Base-by-base conservation (phyloP, 2,113 vertebrate genomes). In the Leiothrix lutea region DNA sequence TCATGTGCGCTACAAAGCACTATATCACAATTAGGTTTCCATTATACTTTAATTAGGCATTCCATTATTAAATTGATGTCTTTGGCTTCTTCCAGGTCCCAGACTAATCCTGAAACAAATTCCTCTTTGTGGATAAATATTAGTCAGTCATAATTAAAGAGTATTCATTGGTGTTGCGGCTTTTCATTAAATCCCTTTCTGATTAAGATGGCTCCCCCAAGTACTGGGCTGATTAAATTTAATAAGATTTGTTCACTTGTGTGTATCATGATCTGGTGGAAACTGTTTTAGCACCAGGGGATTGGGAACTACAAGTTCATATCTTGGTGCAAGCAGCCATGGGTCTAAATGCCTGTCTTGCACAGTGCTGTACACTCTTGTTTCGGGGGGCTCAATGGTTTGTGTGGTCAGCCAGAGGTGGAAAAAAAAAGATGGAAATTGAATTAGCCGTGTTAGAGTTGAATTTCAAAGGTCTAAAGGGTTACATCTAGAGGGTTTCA, bases 11-110 rank as follows among this genome's bases (percentile, higher is more conserved):
- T 94, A 64, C 88, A 97, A 96, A 98, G 97, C 95, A 97, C 83
- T 98, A 93, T 91, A 97, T 98, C 97, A 97, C 97, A 97, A 98
- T 98, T 98, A 98, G 90, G 84, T 93, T 96, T 97, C 97, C 86
- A 97, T 98, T 98, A 97, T 97, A 90, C 92, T 97, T 97, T 97
- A 98, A 98, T 98, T 98, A 98, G 96, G 90, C 94, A 90, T 98
- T 98, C 93, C 80, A 90, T 98, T 97, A 98, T 97, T 97, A 93
- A 97, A 97, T 96, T 97, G 96, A 95, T 97, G 93, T 97, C 89
- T 97, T 96, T 94, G 84, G 91, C 97, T 98, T 97, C 97, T 95
- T 97, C 83, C 80, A 97, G 90, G 92, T 95, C 97, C 96, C 94
- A 96, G 90, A 92, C 94, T 98, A 97, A 98, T 98, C 95, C 95